phyloP scores from a whole-genome alignment of 2,888 invertebrate species.

The Leucozona laternaria region DNA sequence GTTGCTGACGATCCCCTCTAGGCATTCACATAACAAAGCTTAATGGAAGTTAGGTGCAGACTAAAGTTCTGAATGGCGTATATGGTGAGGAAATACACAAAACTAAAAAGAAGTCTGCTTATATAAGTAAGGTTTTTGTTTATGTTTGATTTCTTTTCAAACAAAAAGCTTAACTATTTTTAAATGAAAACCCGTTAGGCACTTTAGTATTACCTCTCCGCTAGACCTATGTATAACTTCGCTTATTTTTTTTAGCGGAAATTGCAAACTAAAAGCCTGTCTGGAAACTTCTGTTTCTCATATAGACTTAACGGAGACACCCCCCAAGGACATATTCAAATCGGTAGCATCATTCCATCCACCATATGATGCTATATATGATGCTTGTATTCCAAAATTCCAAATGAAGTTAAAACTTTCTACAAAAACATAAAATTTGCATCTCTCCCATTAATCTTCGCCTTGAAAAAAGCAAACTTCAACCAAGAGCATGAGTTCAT shows the following conservation, averaged over 20 bases:
- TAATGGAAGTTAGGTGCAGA: no score
- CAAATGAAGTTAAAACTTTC: slow-evolving; percentile 47
- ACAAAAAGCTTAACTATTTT: neutral
- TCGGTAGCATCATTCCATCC: slow-evolving; percentile 15
- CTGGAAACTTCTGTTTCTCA: slow-evolving; percentile 64
- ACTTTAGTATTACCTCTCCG: neutral
- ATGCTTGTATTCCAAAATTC: slow-evolving; percentile 22
- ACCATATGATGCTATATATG: no score
- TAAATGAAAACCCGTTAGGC: neutral
- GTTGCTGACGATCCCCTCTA: no score
- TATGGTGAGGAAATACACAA: neutral
- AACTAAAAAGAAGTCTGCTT: neutral
- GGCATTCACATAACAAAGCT: no score
- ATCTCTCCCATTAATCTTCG: slow-evolving; percentile 38
- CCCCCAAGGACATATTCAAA: slow-evolving; percentile 39
- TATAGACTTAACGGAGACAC: slow-evolving; percentile 44
- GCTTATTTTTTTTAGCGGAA: slow-evolving; percentile 28
- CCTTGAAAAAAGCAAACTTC: slow-evolving; percentile 26
- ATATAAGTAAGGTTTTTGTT: neutral
- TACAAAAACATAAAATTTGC: slow-evolving; percentile 28
- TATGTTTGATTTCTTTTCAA: neutral
- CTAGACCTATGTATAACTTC: neutral
- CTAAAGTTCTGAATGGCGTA: neutral
- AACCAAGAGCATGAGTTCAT: slow-evolving; percentile 35
- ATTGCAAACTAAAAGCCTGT: slow-evolving; percentile 64